Percentiles rank a stretch among this genome's conserved stretches.
Evolutionary conservation across 1,140 invertebrate species (phyloP).

Genomic region (Leguminivora glycinivorella): DNA sequence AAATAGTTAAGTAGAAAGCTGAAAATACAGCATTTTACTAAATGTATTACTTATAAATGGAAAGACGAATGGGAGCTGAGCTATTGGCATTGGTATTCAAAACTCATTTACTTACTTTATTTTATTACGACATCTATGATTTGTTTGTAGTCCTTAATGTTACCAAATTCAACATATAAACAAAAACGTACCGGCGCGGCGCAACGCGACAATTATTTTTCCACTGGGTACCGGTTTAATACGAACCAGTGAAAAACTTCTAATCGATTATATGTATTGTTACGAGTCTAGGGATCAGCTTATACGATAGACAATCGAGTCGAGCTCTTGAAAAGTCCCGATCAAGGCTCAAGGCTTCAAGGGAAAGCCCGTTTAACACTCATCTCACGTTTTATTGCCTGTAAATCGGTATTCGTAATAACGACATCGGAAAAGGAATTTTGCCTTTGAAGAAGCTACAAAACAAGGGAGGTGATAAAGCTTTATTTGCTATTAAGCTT

Average conservation of each 20-base stretch:
- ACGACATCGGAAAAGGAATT: conserved; percentile 32
- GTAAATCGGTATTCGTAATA: conserved; percentile 38
- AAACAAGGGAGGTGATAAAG: conserved; percentile 6
- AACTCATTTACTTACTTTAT: too few relatives aligned
- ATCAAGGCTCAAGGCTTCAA: conserved; percentile 13
- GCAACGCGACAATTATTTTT: not conserved
- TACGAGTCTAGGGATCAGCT: not conserved
- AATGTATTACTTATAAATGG: too few relatives aligned
- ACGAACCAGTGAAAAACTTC: not conserved
- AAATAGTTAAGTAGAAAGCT: too few relatives aligned
- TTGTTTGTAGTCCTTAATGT: not conserved
- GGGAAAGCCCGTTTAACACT: conserved; percentile 32
- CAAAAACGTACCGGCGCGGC: not conserved
- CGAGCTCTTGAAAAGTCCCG: conserved; percentile 14
- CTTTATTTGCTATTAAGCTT: not conserved
- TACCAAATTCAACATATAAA: not conserved
- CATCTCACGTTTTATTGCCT: conserved; percentile 42
- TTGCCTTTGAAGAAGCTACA: conserved; percentile 30
- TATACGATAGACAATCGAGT: not conserved
- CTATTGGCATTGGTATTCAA: too few relatives aligned
- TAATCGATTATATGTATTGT: not conserved
- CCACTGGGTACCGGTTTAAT: not conserved
- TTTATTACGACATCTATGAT: too few relatives aligned
- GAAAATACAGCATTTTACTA: too few relatives aligned
- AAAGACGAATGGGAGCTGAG: too few relatives aligned